Conservation (phyloP, 2,113 vertebrate species). For the Takifugu flavidus region DNA sequence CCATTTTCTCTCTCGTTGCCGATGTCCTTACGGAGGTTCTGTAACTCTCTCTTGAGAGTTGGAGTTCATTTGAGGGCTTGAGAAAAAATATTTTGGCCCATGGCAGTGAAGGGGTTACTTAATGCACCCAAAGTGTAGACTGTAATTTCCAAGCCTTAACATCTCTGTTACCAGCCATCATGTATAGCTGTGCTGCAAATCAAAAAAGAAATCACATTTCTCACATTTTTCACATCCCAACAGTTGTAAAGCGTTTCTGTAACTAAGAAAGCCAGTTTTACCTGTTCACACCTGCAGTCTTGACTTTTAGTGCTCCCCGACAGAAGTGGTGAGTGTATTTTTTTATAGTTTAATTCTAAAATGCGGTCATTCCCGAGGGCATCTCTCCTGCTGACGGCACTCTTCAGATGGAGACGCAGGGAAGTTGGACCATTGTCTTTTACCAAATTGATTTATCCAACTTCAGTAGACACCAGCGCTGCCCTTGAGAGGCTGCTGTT, state of each 20-base stretch:
- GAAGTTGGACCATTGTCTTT: no score
- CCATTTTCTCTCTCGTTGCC: slow-evolving; percentile 62
- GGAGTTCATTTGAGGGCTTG: slow-evolving; percentile 59
- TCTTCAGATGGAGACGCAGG: no score
- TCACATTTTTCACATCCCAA: neutral
- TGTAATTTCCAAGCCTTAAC: slow-evolving; percentile 5
- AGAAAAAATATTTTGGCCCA: slow-evolving; percentile 19
- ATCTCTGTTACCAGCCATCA: neutral
- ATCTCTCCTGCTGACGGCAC: no score
- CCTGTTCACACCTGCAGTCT: no score
- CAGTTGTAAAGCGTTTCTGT: neutral
- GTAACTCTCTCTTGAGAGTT: slow-evolving; percentile 27
- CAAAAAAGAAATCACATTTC: neutral
- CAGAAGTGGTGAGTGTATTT: no score
- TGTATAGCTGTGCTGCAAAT: neutral
- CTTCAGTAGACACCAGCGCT: no score
- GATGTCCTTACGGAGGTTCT: slow-evolving; percentile 65
- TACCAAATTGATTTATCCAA: no score
- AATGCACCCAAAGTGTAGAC: slow-evolving; percentile 14
- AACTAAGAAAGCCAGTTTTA: no score
- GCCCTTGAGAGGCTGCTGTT: no score
- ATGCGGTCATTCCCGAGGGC: no score
- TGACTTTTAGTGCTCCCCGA: no score
- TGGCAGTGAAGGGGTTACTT: slow-evolving; percentile 10
- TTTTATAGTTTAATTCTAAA: no score